phyloP scores from a whole-genome alignment of 2,113 vertebrate genomes.

The Tylochromis polylepis region DNA sequence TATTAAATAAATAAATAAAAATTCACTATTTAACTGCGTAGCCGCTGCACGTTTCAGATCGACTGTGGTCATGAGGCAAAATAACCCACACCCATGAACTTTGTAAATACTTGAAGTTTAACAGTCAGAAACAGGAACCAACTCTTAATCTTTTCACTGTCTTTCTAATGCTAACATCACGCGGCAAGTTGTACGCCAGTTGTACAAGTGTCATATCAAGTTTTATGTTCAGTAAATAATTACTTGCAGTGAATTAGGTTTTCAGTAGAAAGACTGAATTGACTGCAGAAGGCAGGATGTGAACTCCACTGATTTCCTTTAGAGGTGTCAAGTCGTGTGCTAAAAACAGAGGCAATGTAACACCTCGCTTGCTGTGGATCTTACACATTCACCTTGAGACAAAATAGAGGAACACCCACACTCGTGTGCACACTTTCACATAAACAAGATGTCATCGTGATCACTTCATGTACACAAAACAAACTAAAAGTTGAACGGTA shows the following conservation, averaged over 20 bases:
- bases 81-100: background rate
- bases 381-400: constrained; percentile 18
- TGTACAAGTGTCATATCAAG: background rate
- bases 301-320: constrained; percentile 4
- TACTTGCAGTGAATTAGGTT: background rate
- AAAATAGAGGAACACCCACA: background rate
- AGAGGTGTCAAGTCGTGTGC: constrained; percentile 35
- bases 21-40: background rate
- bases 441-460: background rate
- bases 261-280: background rate
- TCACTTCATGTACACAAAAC: background rate
- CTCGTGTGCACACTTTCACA: background rate
- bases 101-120: background rate
- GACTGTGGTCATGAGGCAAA: background rate
- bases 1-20: background rate
- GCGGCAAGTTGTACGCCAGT: background rate
- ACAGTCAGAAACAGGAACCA: background rate
- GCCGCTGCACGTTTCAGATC: background rate
- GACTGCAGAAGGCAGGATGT: constrained; percentile 3
- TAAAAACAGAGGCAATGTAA: constrained; percentile 37
- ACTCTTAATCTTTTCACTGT: background rate
- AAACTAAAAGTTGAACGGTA: background rate
- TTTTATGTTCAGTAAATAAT: background rate
- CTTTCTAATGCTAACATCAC: background rate
- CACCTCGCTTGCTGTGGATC: background rate